These are phyloP conservation scores for Umimayanthus kanabou DNA, from an alignment of 92 coral and sea anemone species.

Conservation along the genomic window DNA sequence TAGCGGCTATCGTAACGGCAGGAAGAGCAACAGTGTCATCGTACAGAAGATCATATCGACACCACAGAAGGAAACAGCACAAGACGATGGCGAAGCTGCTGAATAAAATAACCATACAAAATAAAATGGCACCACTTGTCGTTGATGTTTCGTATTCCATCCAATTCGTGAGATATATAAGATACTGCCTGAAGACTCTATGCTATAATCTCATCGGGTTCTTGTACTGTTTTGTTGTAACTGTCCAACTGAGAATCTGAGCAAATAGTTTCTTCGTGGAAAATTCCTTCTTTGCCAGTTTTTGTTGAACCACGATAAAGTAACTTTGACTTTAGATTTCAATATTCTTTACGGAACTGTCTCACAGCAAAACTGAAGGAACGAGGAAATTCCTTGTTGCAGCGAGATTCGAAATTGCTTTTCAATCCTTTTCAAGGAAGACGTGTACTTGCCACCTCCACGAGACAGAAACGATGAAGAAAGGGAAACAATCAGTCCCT, in stretches of 20 bases:
- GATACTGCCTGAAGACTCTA: neutral
- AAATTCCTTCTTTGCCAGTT: neutral
- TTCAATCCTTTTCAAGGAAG: neutral
- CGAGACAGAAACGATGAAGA: neutral
- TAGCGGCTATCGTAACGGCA: conserved; percentile 4
- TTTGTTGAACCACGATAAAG: neutral
- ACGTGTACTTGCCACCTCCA: neutral
- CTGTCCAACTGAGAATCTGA: neutral
- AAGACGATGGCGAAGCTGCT: neutral
- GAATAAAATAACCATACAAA: neutral
- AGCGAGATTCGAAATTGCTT: neutral
- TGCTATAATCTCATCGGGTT: too few relatives aligned
- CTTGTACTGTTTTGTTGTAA: neutral
- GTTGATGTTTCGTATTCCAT: neutral
- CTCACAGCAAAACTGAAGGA: neutral
- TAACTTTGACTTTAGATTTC: neutral
- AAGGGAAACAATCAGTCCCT: neutral
- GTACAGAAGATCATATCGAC: conserved; percentile 16
- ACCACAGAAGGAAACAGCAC: conserved; percentile 7
- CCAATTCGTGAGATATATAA: neutral
- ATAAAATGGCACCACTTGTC: neutral
- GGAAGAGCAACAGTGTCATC: neutral
- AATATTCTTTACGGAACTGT: neutral
- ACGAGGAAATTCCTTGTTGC: neutral
- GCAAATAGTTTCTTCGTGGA: neutral